These are phyloP conservation scores for Agriotes lineatus DNA, from an alignment of 2,888 invertebrate genomes.

Conservation along the genomic window DNA sequence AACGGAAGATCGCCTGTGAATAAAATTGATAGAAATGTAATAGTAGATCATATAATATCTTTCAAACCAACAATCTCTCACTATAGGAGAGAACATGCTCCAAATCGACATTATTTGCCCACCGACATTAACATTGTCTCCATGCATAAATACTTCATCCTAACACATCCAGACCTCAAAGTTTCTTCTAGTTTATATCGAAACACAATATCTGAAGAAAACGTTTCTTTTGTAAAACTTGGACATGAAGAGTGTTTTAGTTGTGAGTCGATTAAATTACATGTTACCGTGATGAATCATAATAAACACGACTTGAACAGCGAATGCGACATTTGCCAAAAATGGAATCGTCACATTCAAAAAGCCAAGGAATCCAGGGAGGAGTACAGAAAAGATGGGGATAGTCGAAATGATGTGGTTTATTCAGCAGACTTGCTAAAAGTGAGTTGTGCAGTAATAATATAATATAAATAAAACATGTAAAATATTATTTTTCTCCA, in stretches of 20 bases:
- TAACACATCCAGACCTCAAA: slow-evolving; percentile 24
- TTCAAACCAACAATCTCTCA: slow-evolving; percentile 44
- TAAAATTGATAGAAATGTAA: slow-evolving; percentile 18
- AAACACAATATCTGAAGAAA: not conserved
- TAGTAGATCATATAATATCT: slow-evolving; percentile 38
- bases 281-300: not conserved
- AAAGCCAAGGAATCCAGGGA: not conserved
- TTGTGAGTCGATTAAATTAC: not conserved
- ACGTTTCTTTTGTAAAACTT: slow-evolving; percentile 31
- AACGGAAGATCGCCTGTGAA: not conserved
- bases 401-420: too few species aligned
- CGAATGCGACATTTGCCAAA: not conserved
- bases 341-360: not conserved
- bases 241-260: slow-evolving; percentile 40
- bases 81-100: slow-evolving; percentile 47
- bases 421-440: too few species aligned
- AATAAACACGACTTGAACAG: not conserved
- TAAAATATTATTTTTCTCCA: too few species aligned
- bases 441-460: too few species aligned
- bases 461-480: too few species aligned
- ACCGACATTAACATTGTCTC: slow-evolving; percentile 36
- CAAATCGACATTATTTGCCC: slow-evolving; percentile 44
- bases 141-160: slow-evolving; percentile 37
- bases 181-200: not conserved
- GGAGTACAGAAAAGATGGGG: not conserved